These are phyloP conservation scores for Rhinichthys klamathensis DNA, from an alignment of 2,113 vertebrate species.

Conservation along the genomic window DNA sequence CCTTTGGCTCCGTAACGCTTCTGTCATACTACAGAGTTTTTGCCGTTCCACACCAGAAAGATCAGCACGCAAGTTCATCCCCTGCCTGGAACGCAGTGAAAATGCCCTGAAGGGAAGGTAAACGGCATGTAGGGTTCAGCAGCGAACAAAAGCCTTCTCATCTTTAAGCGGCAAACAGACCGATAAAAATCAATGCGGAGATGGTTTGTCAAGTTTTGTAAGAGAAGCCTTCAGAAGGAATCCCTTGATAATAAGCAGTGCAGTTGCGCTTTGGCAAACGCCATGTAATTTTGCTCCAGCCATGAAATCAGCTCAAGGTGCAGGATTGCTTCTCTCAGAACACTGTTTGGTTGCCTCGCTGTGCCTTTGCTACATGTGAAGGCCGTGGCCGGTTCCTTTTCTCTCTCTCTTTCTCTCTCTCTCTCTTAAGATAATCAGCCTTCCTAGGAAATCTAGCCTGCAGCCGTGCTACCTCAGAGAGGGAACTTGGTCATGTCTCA, in stretches of 20 bases:
- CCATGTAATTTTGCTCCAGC: slow-evolving; percentile 69
- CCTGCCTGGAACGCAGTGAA: slow-evolving; percentile 61
- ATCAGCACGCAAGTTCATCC: slow-evolving; percentile 56
- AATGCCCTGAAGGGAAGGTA: slow-evolving; percentile 76
- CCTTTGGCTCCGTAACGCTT: slow-evolving; percentile 73
- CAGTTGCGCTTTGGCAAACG: slow-evolving; percentile 72
- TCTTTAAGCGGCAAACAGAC: slow-evolving; percentile 59
- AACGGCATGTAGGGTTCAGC: slow-evolving; percentile 75
- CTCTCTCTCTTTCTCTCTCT: slow-evolving; percentile 37
- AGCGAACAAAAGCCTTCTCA: slow-evolving; percentile 64
- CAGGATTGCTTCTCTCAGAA: slow-evolving; percentile 33
- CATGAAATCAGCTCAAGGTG: slow-evolving; percentile 60
- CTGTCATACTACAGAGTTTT: slow-evolving; percentile 65
- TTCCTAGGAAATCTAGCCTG: slow-evolving; percentile 50
- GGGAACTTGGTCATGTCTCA: slow-evolving; percentile 60
- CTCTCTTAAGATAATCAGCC: slow-evolving; percentile 53
- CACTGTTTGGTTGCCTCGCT: slow-evolving; percentile 42
- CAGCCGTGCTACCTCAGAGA: slow-evolving; percentile 53
- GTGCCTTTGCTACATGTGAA: slow-evolving; percentile 35
- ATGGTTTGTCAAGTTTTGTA: slow-evolving; percentile 78
- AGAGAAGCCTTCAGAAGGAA: slow-evolving; percentile 73
- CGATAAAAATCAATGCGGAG: slow-evolving; percentile 81
- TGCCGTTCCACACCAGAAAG: slow-evolving; percentile 59
- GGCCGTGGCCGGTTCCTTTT: slow-evolving; percentile 49
- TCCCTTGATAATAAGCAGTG: slow-evolving; percentile 76